Percentiles rank a stretch among this genome's conserved stretches.
phyloP scores from a whole-genome alignment of 2,113 vertebrate species.

The Catagonus wagneri region DNA sequence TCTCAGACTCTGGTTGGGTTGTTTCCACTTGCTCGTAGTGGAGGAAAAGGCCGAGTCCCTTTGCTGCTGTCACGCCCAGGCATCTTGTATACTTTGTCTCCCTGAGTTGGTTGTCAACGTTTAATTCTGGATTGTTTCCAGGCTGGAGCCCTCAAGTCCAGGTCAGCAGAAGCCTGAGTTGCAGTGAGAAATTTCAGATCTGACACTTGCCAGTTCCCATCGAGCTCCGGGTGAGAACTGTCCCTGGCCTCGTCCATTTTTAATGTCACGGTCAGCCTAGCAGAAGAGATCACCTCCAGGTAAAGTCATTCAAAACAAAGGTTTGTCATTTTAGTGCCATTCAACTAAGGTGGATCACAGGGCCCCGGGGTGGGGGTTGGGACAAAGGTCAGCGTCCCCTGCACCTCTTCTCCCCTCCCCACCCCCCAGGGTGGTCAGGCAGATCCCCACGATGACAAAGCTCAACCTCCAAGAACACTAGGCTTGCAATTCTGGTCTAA shows the following conservation, averaged over 20 bases:
- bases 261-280: conserved; percentile 86
- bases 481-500: too few species aligned
- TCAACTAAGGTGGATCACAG: not conserved
- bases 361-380: not conserved
- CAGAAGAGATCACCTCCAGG: conserved; percentile 86
- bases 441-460: not conserved
- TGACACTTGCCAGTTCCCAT: conserved; percentile 88
- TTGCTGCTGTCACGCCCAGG: not conserved
- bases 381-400: not conserved
- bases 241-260: conserved; percentile 85
- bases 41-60: not conserved
- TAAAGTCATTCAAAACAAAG: conserved; percentile 84
- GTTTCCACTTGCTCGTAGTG: not conserved
- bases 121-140: conserved; percentile 73
- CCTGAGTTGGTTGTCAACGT: conserved; percentile 7
- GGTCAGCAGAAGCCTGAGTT: conserved; percentile 83
- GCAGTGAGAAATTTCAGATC: conserved; percentile 83
- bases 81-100: not conserved
- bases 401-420: too few species aligned
- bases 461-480: too few species aligned
- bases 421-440: not conserved
- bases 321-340: conserved; percentile 60
- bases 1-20: not conserved
- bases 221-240: conserved; percentile 83
- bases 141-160: conserved; percentile 76